Evolutionary conservation across 2,888 invertebrate genomes (phyloP), one percentile per base, ranked within the genome.

Genomic region (Artemia sp.): DNA sequence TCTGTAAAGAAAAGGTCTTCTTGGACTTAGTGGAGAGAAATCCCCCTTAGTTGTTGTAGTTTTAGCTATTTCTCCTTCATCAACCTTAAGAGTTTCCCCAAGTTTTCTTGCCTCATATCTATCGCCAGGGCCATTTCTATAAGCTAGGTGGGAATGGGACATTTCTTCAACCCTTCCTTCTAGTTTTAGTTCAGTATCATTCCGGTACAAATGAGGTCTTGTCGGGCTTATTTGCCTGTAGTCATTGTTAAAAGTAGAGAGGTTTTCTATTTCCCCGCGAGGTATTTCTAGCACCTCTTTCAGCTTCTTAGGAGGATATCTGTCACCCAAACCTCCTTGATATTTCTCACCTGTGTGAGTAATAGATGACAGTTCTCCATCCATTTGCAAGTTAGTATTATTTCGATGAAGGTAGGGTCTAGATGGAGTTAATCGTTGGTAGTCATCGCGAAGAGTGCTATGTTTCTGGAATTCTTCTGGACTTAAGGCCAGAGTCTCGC

Each of bases 341-440:
- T 58, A 24, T n/a, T n/a, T 58, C n/a, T 58, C 64, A 19, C 64
- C 24, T 24, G 24, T 58, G 12, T 58, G 64, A 19, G 64, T 58
- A n/a, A 58, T 8, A 19, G n/a, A 24, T 19, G 64, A 58, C n/a
- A 58, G 14, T 9, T 58, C 64, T 24, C 64, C 64, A 19, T 58
- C 64, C 64, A 58, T 58, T 58, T 9, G 64, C 10, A 58, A 58
- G 11, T n/a, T 58, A 19, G 64, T 58, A 10, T 58, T 24, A 58
- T 58, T 58, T 58, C 64, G 64, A 10, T 58, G 64, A n/a, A 58
- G 64, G 64, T 58, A 58, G 24, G 64, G 64, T 8, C 64, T n/a
- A 24, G 64, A 19, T 9, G 64, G 64, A 10, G 9, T 58, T 24
- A 19, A 24, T 19, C 9, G 64, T 10, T 58, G 8, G 64, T 58